A percentile compares a stretch with the other conserved stretches of the same genome.
These are phyloP conservation scores for Sebastes diaconus DNA, from an alignment of 2,797 vertebrate species.

Conservation along the genomic window DNA sequence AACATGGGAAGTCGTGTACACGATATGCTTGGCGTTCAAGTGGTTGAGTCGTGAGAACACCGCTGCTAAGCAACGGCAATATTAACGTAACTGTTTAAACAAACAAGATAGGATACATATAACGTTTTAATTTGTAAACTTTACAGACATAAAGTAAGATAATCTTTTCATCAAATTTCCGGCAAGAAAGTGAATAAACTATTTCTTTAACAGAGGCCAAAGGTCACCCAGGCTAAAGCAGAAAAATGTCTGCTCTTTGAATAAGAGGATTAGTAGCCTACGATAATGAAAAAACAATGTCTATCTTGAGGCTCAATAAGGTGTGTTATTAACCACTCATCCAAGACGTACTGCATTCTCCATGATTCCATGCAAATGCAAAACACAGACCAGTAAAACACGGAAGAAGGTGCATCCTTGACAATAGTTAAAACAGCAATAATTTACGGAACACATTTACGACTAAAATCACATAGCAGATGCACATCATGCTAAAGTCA, in stretches of 20 bases:
- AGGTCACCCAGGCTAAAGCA: not conserved
- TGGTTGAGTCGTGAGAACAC: fast-evolving
- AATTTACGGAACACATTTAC: slow-evolving; percentile 48
- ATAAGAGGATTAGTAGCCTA: not conserved
- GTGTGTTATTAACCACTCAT: slow-evolving; percentile 43
- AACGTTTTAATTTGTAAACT: not conserved
- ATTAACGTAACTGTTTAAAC: not conserved
- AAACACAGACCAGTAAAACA: slow-evolving; percentile 58
- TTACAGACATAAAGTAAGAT: not conserved
- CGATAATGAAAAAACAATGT: slow-evolving; percentile 22
- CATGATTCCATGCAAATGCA: slow-evolving; percentile 45
- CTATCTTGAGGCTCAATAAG: not conserved
- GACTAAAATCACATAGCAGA: slow-evolving; percentile 60
- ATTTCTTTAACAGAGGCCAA: not conserved
- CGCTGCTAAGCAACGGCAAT: no score
- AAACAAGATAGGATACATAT: not conserved
- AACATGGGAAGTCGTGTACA: no score
- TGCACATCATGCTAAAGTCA: slow-evolving; percentile 37
- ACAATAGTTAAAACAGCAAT: slow-evolving; percentile 51
- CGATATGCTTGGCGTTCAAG: no score
- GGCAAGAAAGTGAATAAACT: not conserved
- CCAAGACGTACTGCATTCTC: slow-evolving; percentile 29
- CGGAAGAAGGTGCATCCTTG: slow-evolving; percentile 20
- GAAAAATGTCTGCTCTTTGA: not conserved
- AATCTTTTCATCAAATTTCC: not conserved